Evolutionary conservation across 2,113 vertebrate genomes (phyloP), one percentile per base, ranked within the genome.

Genomic region (Bettongia penicillata): DNA sequence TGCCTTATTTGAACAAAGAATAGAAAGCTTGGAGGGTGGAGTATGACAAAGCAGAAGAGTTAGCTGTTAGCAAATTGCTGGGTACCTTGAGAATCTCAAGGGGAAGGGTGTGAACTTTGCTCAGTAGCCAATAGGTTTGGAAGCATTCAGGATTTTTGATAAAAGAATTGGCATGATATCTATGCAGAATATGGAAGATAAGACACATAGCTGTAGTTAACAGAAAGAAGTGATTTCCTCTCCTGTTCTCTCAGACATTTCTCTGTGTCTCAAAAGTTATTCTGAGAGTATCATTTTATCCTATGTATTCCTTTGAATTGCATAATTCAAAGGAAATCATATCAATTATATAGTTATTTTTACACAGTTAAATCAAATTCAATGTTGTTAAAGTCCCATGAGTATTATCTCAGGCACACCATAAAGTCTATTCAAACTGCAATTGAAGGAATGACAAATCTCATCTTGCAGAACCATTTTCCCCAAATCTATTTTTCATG

Each of bases 401-500:
- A 51, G 51, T 68, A 16, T 68, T 19, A 50, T 61, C 55, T 95
- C 28, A 49, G 93, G 89, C 12, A 6, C 2, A 53, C 51, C 25
- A 6, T 93, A 31, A 3, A 22, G 22, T 57, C 91, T 23, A 91
- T 90, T 23, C 48, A 43, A 91, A 0, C 25, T 47, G 84, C 51
- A 50, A 7, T 3, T 1, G n/a, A 52, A 47, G 25, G 51, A 55
- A 68, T 53, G 7, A 48, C 0, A 0, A 37, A n/a, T 89, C 93
- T 94, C 92, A 53, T 94, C 77, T 91, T 51, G 51, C 90, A 22
- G 0, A 8, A 55, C 3, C 68, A 2, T 92, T 96, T 89, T 90
- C 53, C 93, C 91, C 84, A 50, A 94, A 96, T 96, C 93, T 95
- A 0, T 95, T 97, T 94, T 93, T 52, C 94, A 95, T 49, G 91